Evolutionary conservation across 1,140 invertebrate genomes (phyloP), one percentile per base, ranked within the genome.

Genomic region (Bombyx mandarina): DNA sequence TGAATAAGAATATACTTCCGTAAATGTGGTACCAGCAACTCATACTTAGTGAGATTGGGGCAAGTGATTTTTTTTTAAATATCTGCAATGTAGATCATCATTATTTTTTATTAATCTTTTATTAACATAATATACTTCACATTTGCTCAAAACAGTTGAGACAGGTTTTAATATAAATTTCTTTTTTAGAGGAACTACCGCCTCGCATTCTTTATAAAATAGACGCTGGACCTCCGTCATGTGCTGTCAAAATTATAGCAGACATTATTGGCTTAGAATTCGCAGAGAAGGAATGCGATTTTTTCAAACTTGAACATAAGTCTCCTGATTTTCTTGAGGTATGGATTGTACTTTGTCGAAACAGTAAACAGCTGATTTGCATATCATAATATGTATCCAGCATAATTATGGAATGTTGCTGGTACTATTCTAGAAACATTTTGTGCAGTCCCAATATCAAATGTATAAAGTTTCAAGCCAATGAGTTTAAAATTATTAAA

Each of bases 311-410:
- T 43, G 71, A 77, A 50, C 75, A 78, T 42, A 72, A 69, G 43
- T 58, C 65, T 1, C 52, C 60, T 3, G 71, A 73, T 50, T 75
- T 66, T 47, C 62, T 65, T 7, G 74, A 80, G 66, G 77, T 72
- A 52, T 8, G 54, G 54, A 10, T 8, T 47, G 9, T 47, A 7
- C 4, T 10, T 47, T 47, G 7, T 7, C 8, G 45, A 10, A 10
- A 12, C 8, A 7, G 12, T 18, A 12, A 47, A 6, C 12, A 47
- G 12, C 12, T 7, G 6, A 8, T 7, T 7, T 47, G 9, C 1
- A 47, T 1, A 8, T 47, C 12, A 18, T 18, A 18, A 47, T 8
- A 47, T 9, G 45, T 47, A 47, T 47, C 45, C 5, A 8, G 12
- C 9, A 9, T 47, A 18, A 18, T 18, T 18, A 10, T 47, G 3